Base-by-base conservation (phyloP, 1,140 invertebrate genomes). In the Fopius arisanus region DNA sequence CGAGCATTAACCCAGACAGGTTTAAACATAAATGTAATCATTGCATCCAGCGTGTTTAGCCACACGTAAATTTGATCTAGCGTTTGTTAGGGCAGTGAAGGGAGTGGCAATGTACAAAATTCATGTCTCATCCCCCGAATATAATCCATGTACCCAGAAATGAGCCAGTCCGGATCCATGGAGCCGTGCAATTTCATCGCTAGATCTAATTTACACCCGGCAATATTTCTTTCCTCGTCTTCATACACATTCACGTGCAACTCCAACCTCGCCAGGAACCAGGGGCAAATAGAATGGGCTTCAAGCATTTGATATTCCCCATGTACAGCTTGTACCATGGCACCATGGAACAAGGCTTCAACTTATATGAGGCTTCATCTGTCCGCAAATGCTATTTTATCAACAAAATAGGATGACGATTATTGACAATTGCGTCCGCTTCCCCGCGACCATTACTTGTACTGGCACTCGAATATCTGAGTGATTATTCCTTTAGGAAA, bases 21-120 rank as follows among this genome's bases (percentile, higher is more conserved):
- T 28, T 31, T 43, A 48, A 48, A 48, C 28, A 67, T 41, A 67
- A 4, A 66, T 21, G 29, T 28, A 37, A 59, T n/a, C 43, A n/a
- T 23, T 43, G 40, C 37, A 65, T 48, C 62, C 70, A 40, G 40
- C 19, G 21, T 67, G 71, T 73, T 51, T 28, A 63, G 66, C 66
- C 66, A 51, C 51, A 75, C 65, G 74, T 75, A 72, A 75, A 75
- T 75, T 75, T 75, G 70, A 75, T 75, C 70, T 75, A 68, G 48
- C 48, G 63, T 62, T 41, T 31, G 23, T 41, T 59, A 59, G 21
- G 40, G 41, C 66, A 23, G 14, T 59, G 33, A 7, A 67, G 14
- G 23, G 10, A 67, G 29, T 40, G 48, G 31, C 67, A 40, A 62
- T 43, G 69, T 28, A 41, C 63, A 26, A 40, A 43, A 66, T 21